Conservation (phyloP, 2,888 invertebrate genomes). For the Temnothorax ravouxi region DNA sequence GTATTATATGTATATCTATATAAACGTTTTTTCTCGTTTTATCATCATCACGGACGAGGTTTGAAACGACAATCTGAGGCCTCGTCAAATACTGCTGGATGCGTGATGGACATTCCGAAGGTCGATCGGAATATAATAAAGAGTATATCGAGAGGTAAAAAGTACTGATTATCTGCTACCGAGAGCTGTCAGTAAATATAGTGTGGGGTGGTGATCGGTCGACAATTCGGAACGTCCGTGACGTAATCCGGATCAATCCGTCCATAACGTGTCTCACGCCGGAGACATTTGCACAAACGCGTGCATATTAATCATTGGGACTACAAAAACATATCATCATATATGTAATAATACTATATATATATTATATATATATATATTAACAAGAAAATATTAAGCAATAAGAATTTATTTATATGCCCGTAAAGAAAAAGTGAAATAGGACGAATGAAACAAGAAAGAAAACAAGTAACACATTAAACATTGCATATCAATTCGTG, state of each 20-base stretch:
- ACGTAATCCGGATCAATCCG: conserved; percentile 82
- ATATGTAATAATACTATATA: conserved; percentile 79
- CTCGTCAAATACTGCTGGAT: conserved; percentile 85
- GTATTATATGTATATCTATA: conserved; percentile 6
- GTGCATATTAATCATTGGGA: conserved; percentile 87
- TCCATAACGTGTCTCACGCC: conserved; percentile 80
- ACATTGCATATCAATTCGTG: conserved; percentile 86
- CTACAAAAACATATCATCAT: conserved; percentile 86
- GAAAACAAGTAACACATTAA: conserved; percentile 75
- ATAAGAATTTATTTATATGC: conserved; percentile 86
- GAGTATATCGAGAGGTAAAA: neutral
- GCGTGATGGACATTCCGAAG: conserved; percentile 81
- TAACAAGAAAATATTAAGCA: conserved; percentile 84
- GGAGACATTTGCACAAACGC: conserved; percentile 83
- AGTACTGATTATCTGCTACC: conserved; percentile 11
- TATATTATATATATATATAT: conserved; percentile 64
- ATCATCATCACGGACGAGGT: conserved; percentile 70
- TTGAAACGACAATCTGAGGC: conserved; percentile 85
- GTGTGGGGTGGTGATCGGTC: conserved; percentile 43
- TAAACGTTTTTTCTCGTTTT: conserved; percentile 39
- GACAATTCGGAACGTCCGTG: conserved; percentile 81
- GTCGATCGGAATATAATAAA: conserved; percentile 63
- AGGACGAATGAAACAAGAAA: conserved; percentile 61
- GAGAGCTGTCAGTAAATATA: neutral
- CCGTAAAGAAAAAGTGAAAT: conserved; percentile 77